Conservation (phyloP, 53 echinoderm and acorn worm genomes). For the Crossaster papposus region DNA sequence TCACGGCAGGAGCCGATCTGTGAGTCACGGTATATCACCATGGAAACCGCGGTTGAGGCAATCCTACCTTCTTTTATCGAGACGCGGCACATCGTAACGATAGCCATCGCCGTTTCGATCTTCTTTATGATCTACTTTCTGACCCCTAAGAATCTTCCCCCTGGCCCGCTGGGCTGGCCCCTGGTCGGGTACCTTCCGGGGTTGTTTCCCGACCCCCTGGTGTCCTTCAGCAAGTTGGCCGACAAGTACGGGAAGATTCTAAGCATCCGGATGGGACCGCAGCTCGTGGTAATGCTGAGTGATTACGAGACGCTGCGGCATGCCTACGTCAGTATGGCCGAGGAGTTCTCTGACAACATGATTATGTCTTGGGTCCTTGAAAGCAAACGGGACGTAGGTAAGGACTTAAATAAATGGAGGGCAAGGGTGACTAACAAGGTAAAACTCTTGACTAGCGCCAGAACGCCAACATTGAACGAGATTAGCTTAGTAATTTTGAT, state of each 20-base stretch:
- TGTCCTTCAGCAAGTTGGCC: slow-evolving; percentile 51
- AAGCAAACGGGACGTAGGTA: slow-evolving; percentile 58
- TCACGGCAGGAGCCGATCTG: background rate
- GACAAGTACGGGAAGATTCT: slow-evolving; percentile 57
- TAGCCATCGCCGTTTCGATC: background rate
- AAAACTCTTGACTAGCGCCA: too few species aligned
- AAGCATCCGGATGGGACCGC: slow-evolving; percentile 52
- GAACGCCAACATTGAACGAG: too few species aligned
- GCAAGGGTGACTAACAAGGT: too few species aligned
- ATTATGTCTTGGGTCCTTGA: slow-evolving; percentile 60
- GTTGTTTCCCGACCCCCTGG: slow-evolving; percentile 44
- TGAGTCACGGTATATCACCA: background rate
- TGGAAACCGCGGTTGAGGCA: background rate
- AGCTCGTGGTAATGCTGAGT: slow-evolving; percentile 53
- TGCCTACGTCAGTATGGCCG: slow-evolving; percentile 48
- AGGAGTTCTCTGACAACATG: slow-evolving; percentile 56
- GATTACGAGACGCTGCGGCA: slow-evolving; percentile 48
- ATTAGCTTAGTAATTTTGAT: too few species aligned
- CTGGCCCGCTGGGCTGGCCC: slow-evolving; percentile 51
- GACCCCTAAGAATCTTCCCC: slow-evolving; percentile 42
- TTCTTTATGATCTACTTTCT: slow-evolving; percentile 23
- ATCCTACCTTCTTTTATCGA: slow-evolving; percentile 1
- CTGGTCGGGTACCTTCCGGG: slow-evolving; percentile 38
- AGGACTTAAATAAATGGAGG: too few species aligned
- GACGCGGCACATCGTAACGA: background rate